phyloP scores from a whole-genome alignment of 2,797 vertebrate species.

The Coreius guichenoti region DNA sequence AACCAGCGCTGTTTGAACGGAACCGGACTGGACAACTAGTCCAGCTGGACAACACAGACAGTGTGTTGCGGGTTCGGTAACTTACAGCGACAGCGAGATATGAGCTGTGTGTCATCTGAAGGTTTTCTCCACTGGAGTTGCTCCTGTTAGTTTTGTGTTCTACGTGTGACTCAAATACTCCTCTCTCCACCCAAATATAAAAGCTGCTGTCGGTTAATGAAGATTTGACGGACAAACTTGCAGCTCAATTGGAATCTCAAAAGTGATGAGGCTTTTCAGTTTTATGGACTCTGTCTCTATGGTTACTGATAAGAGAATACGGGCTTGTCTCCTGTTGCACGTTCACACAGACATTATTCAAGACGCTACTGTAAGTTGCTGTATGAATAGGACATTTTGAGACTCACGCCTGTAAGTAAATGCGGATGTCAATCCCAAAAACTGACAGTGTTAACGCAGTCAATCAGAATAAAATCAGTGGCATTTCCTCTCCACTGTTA shows the following conservation, averaged over 20 bases:
- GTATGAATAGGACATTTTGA: neutral
- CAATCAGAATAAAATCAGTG: constrained; percentile 29
- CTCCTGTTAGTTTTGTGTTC: neutral
- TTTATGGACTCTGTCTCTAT: neutral
- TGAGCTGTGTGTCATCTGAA: too few species aligned
- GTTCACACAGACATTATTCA: neutral
- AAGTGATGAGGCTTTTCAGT: neutral
- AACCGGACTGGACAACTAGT: neutral
- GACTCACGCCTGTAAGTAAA: neutral
- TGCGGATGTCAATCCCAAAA: neutral
- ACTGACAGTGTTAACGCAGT: neutral
- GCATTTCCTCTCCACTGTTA: constrained; percentile 29
- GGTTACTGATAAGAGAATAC: neutral
- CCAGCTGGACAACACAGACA: too few species aligned
- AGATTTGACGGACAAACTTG: neutral
- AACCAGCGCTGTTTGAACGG: neutral
- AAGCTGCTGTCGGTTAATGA: neutral
- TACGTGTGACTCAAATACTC: neutral
- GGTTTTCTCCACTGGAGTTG: too few species aligned
- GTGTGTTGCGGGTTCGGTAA: too few species aligned
- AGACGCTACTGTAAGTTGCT: neutral
- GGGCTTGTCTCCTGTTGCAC: neutral
- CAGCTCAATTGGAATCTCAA: neutral
- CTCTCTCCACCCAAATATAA: neutral
- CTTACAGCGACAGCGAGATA: too few species aligned